Percentiles rank a stretch among this genome's conserved stretches.
Conservation (phyloP, 1,140 invertebrate genomes). For the Aphelenchoides avenae region DNA sequence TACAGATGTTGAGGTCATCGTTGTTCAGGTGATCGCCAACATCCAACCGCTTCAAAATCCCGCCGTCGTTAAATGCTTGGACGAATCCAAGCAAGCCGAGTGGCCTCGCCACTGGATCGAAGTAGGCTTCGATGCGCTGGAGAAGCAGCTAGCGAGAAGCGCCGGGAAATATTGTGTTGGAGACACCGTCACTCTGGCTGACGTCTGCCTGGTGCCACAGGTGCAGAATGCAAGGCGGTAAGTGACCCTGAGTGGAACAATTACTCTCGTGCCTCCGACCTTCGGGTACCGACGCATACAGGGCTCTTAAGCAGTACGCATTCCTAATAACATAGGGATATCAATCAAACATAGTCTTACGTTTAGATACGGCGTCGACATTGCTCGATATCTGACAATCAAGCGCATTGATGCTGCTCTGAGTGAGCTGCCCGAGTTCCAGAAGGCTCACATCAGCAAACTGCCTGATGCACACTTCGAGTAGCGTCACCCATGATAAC, state of each 20-base stretch:
- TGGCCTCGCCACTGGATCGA: slow-evolving; percentile 90
- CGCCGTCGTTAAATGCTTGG: slow-evolving; percentile 69
- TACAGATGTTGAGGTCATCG: neutral
- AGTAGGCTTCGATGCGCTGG: slow-evolving; percentile 77
- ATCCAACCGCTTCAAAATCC: slow-evolving; percentile 82
- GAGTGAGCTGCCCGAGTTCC: neutral
- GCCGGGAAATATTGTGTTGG: slow-evolving; percentile 88
- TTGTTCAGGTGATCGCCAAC: slow-evolving; percentile 45
- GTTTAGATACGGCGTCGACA: slow-evolving; percentile 35
- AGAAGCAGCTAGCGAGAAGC: slow-evolving; percentile 75
- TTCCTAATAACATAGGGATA: neutral
- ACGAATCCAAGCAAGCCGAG: slow-evolving; percentile 40
- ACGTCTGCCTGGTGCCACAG: slow-evolving; percentile 89
- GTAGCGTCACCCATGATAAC: too few species aligned
- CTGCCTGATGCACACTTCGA: neutral
- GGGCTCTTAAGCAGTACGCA: neutral
- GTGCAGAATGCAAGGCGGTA: slow-evolving; percentile 62
- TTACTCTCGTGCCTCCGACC: neutral
- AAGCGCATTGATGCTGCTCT: neutral
- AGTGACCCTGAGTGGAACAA: neutral
- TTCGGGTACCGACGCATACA: neutral
- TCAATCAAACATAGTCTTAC: slow-evolving; percentile 5
- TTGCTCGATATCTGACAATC: slow-evolving; percentile 32
- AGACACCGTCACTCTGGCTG: slow-evolving; percentile 84
- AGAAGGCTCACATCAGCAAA: neutral